Base-by-base conservation (phyloP, 2,797 vertebrate species). In the Graptemys geographica region DNA sequence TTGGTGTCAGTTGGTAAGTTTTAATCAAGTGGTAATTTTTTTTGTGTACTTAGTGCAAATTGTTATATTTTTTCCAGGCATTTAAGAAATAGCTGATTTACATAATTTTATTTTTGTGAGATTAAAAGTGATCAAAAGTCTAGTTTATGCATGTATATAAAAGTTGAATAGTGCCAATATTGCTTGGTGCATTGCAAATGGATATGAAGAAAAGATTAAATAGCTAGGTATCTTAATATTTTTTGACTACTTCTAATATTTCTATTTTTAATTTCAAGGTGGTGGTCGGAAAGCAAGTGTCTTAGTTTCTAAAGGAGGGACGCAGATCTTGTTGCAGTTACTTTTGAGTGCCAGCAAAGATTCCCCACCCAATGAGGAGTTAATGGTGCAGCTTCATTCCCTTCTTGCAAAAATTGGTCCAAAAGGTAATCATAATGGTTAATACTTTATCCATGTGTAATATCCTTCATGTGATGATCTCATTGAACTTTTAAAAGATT, bases 381-480 rank as follows among this genome's bases (percentile, higher is more conserved):
- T 99, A 92, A 99, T 99, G 99, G 97, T 99, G 84, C 99, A 99
- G 92, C 98, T 99, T 96, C 99, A 99, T 96, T 99, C 99, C 9
- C 97, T 99, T 92, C 98, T 99, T 90, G 99, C 99, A 93, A 99
- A 99, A 98, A 98, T 99, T 89, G 99, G 99, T 96, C 99, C 98
- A 25, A 99, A 99, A 99, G 99, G 99, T 99, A 96, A 95, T 93
- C 79, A 47, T 74, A 76, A 47, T 2, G 4, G 15, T 78, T 78
- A 49, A 49, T 78, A 47, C 28, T 47, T 78, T 49, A 44, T 47
- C 7, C 13, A 49, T 18, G 8, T 72, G 19, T 78, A 78, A 78
- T 28, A 78, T 18, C 8, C 44, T 49, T 78, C 44, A 49, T 16
- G 11, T 78, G 41, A 18, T 78, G 47, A 10, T 47, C 44, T 78